Evolutionary conservation across 2,113 vertebrate genomes (phyloP), one percentile per base, ranked within the genome.

Genomic region (Suncus etruscus): DNA sequence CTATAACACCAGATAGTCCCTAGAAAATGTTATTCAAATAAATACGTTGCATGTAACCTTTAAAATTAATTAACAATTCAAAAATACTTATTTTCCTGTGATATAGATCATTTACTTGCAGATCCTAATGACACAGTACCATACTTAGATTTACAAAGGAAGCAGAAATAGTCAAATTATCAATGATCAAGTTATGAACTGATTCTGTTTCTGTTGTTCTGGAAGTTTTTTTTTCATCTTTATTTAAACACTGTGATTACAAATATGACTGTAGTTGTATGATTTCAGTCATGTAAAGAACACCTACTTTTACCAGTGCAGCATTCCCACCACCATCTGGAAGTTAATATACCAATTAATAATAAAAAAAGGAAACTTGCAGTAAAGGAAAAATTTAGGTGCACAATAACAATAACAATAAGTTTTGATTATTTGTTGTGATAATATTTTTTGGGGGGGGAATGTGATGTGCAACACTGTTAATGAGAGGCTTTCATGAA

Each of bases 11-110:
- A 47, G 45, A 68, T 87, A 45, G 29, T 16, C 31, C 18, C 39
- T 81, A 63, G 27, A 88, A 91, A 87, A 79, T 87, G 85, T 83
- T 91, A 91, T 83, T 90, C 70, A 93, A 81, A 27, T 83, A 80
- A 82, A 74, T 83, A 22, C 51, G 47, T 87, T 87, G 80, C 65
- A 39, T 76, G 29, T 87, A 65, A 76, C 8, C 27, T 93, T 94
- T 86, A 74, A 89, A 84, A 24, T 86, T 70, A 54, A n/a, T 90
- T 79, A 87, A 65, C 32, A 83, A 86, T 91, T 88, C 65, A 86
- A 68, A 92, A 58, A 82, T 75, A 54, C 8, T 77, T 80, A 83
- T 83, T 92, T 45, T 10, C 20, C 63, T 22, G 83, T 51, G 10
- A 8, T 77, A 76, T 29, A 84, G 16, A 91, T 87, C 11, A 47